Evolutionary conservation across 2,888 invertebrate genomes (phyloP).

Genomic region (Brachycybe producta): DNA sequence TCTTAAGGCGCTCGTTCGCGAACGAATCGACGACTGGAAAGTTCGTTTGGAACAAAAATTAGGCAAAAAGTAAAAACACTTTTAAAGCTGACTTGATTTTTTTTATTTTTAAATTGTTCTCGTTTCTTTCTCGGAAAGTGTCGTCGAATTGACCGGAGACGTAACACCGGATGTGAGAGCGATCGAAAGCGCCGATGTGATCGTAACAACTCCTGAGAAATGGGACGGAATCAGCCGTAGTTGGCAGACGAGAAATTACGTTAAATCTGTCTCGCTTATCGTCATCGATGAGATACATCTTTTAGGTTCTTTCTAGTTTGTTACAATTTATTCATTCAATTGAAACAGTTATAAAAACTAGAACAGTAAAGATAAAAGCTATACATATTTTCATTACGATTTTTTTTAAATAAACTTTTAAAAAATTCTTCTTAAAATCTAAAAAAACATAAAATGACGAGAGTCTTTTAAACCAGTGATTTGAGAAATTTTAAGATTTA

Average conservation of each 20-base stretch:
- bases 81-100: not conserved
- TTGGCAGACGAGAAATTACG: constrained; percentile 94
- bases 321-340: constrained; percentile 44
- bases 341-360: too few species aligned
- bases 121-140: constrained; percentile 37
- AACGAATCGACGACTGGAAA: constrained; percentile 92
- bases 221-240: constrained; percentile 99
- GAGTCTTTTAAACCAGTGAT: too few species aligned
- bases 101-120: not conserved
- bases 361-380: too few species aligned
- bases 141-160: constrained; percentile 92
- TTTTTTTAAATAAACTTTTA: too few species aligned
- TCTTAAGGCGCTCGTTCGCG: constrained; percentile 90
- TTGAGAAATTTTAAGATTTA: too few species aligned
- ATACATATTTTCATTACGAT: too few species aligned
- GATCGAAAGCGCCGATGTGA: constrained; percentile 72
- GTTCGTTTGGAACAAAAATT: constrained; percentile 56
- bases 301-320: too few species aligned
- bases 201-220: constrained; percentile 98
- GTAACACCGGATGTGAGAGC: constrained; percentile 74
- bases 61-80: constrained; percentile 38
- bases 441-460: too few species aligned
- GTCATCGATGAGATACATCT: constrained; percentile 98
- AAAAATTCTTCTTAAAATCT: too few species aligned
- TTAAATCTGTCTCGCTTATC: constrained; percentile 70